A percentile compares a stretch with the other conserved stretches of the same genome.
Evolutionary conservation across 2,888 invertebrate species (phyloP).

Genomic region (Cabera pusaria): DNA sequence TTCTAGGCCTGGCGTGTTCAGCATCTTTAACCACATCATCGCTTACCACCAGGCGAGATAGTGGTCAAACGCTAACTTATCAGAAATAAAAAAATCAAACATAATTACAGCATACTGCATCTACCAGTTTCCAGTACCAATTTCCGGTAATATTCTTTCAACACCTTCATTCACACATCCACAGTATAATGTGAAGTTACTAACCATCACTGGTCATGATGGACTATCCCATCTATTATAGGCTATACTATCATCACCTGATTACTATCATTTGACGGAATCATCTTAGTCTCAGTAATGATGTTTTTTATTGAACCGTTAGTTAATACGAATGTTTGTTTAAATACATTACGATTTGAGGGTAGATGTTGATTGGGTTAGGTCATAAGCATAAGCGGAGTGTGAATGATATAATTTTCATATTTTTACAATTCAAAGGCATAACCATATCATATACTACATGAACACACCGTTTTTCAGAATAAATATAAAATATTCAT

Average conservation of each 20-base stretch:
- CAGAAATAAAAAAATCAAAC: no score
- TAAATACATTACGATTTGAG: conserved; percentile 64
- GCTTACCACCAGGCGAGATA: no score
- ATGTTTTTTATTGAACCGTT: conserved; percentile 50
- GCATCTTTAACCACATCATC: no score
- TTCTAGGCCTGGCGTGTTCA: no score
- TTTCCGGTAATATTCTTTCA: conserved; percentile 1
- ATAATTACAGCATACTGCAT: no score
- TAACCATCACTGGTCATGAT: conserved; percentile 23
- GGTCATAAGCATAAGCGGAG: conserved; percentile 27
- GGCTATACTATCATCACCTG: conserved; percentile 41
- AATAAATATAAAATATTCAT: no score
- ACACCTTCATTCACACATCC: conserved; percentile 5
- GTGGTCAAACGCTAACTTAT: no score
- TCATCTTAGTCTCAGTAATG: conserved; percentile 61
- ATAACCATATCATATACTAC: no score
- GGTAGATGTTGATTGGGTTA: conserved; percentile 34
- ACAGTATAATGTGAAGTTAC: not conserved
- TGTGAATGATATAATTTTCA: conserved; percentile 9
- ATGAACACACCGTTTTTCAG: no score
- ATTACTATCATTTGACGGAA: conserved; percentile 58
- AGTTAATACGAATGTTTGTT: conserved; percentile 72
- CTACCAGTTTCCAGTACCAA: conserved; percentile 4
- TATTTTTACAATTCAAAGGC: no score
- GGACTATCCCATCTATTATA: conserved; percentile 42